Evolutionary conservation across 2,797 vertebrate genomes (phyloP).

Genomic region (Tarsius wallacei): DNA sequence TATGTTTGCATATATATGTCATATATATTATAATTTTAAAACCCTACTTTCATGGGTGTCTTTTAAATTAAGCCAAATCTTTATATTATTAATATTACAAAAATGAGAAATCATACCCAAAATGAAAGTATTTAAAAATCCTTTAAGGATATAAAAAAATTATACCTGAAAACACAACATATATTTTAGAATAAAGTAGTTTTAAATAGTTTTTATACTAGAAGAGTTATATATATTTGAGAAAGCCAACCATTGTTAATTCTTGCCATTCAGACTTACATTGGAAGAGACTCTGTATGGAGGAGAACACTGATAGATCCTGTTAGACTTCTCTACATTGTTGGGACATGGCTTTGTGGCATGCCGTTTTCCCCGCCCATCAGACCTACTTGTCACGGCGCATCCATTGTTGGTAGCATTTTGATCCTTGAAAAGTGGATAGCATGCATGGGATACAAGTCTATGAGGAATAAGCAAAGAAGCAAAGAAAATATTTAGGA

Average conservation of each 20-base stretch:
- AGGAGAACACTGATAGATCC: conserved; percentile 95
- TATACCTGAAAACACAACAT: background rate
- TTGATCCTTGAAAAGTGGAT: conserved; percentile 90
- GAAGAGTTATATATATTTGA: background rate
- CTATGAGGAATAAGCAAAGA: conserved; percentile 80
- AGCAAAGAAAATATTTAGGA: background rate
- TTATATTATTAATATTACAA: background rate
- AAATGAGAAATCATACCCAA: background rate
- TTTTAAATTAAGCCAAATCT: background rate
- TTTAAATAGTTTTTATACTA: background rate
- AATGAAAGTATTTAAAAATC: background rate
- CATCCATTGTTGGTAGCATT: conserved; percentile 81
- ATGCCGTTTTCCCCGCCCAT: conserved; percentile 87
- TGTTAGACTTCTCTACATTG: conserved; percentile 93
- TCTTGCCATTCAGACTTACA: conserved; percentile 86
- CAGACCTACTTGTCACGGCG: conserved; percentile 88
- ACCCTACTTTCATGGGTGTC: background rate
- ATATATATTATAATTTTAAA: background rate
- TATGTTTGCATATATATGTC: background rate
- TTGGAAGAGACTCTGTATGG: conserved; percentile 95
- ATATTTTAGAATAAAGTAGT: background rate
- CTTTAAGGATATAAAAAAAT: conserved; percentile 36
- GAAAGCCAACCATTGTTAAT: background rate
- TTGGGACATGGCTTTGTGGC: conserved; percentile 94
- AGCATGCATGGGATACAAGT: conserved; percentile 91